Conservation (phyloP, 2,797 vertebrate species). For the Lutra lutra region DNA sequence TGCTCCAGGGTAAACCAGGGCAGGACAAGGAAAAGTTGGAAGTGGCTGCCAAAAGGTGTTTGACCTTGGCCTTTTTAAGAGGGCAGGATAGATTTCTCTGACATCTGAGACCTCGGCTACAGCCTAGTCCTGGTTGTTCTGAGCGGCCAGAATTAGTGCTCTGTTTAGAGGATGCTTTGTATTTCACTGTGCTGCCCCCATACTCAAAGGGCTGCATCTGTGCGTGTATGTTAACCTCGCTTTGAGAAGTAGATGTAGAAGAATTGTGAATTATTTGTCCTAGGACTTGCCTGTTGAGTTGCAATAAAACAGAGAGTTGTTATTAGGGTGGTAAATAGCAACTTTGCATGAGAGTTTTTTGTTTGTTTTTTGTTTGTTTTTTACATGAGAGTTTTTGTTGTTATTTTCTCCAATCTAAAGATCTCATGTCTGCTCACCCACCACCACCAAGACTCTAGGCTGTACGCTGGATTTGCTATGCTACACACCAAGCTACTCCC, state of each 20-base stretch:
- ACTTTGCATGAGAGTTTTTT: no score
- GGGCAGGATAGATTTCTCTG: background rate
- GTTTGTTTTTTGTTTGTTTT: no score
- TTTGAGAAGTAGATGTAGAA: background rate
- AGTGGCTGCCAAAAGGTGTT: background rate
- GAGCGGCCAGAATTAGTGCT: background rate
- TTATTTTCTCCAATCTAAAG: background rate
- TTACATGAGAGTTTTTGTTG: background rate
- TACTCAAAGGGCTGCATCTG: background rate
- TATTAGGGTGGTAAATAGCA: background rate
- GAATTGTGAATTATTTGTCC: background rate
- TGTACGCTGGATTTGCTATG: background rate
- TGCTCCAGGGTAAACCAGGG: background rate
- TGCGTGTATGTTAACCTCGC: background rate
- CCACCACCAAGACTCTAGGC: background rate
- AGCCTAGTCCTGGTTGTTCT: background rate
- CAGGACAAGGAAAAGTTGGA: background rate
- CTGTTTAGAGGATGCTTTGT: conserved; percentile 3
- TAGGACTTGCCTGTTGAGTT: background rate
- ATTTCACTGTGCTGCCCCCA: background rate
- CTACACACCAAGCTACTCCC: background rate
- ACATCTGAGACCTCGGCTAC: background rate
- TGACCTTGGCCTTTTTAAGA: background rate
- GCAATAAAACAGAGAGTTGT: background rate
- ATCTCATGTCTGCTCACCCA: background rate